A percentile compares a stretch with the other conserved stretches of the same genome.
Conservation (phyloP, 1,140 invertebrate species). For the Melipona quadrifasciata region DNA sequence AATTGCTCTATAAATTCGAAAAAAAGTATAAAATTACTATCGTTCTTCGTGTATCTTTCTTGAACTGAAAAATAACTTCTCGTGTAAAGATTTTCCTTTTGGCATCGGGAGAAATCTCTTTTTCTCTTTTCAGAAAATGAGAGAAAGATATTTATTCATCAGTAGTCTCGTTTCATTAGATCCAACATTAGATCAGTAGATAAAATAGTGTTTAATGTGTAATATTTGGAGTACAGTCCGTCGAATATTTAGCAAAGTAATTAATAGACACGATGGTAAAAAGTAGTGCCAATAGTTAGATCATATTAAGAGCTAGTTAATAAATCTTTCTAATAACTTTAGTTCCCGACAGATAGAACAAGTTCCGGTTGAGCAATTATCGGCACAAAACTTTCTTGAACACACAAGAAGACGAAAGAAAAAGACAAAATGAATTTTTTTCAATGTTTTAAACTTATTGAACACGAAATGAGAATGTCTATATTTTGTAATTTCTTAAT, state of each 20-base stretch:
- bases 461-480: too few relatives aligned
- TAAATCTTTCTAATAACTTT: conserved; percentile 12
- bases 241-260: neutral
- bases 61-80: neutral
- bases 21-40: neutral
- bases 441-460: too few relatives aligned
- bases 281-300: conserved; percentile 23
- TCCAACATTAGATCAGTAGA: conserved; percentile 3
- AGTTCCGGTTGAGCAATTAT: neutral
- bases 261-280: neutral
- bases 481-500: too few relatives aligned
- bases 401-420: too few relatives aligned
- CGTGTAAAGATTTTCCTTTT: neutral
- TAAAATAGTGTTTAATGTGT: neutral
- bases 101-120: too few relatives aligned
- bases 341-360: conserved; percentile 10
- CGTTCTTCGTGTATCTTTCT: too few relatives aligned
- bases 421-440: neutral
- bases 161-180: neutral
- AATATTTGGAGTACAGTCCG: neutral
- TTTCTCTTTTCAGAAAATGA: neutral
- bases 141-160: neutral
- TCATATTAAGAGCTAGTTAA: neutral
- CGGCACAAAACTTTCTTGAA: neutral
- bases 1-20: neutral